phyloP scores from a whole-genome alignment of 2,113 vertebrate genomes.

The Cephalopholis sonnerati region DNA sequence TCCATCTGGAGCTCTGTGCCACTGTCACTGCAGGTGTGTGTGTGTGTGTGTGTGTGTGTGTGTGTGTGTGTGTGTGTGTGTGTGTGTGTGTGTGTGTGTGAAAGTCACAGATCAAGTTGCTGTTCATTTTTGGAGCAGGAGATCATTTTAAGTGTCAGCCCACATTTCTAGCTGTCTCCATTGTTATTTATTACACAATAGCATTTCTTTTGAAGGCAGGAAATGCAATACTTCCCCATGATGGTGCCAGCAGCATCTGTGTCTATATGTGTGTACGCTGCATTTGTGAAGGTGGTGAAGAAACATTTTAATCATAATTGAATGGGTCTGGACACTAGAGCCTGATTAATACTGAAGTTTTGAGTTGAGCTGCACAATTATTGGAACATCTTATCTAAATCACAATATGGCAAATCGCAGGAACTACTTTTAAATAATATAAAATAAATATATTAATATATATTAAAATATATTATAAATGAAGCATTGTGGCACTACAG shows the following conservation, averaged over 20 bases:
- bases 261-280: slow-evolving; percentile 7
- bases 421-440: too few species aligned
- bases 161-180: slow-evolving; percentile 22
- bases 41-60: neutral
- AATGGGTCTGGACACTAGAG: neutral
- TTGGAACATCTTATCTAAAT: too few species aligned
- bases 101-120: slow-evolving; percentile 53
- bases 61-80: neutral
- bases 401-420: too few species aligned
- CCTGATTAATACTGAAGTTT: neutral
- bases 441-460: too few species aligned
- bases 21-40: slow-evolving; percentile 35
- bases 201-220: slow-evolving; percentile 25
- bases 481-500: too few species aligned
- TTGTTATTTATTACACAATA: slow-evolving; percentile 45
- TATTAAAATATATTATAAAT: too few species aligned
- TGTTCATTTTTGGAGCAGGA: slow-evolving; percentile 38
- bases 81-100: neutral
- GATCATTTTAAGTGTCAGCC: slow-evolving; percentile 44
- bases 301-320: neutral
- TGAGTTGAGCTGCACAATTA: too few species aligned
- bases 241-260: slow-evolving; percentile 5
- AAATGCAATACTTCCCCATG: slow-evolving; percentile 31
- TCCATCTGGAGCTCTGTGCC: slow-evolving; percentile 60
- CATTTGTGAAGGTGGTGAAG: neutral